Conservation (phyloP, 2,113 vertebrate species). For the Phaetusa simplex region DNA sequence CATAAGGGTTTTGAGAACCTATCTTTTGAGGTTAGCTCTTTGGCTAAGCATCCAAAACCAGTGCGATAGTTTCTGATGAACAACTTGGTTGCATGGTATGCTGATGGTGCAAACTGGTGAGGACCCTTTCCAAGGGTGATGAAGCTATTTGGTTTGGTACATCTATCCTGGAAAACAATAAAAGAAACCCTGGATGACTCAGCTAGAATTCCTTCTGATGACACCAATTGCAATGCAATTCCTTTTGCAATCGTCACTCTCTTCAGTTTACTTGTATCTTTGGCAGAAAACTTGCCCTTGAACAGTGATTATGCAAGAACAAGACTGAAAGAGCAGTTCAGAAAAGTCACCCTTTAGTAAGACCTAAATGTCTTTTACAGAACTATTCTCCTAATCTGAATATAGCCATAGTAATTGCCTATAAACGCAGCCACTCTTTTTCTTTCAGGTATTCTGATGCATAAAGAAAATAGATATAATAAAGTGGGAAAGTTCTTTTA, state of each 20-base stretch:
- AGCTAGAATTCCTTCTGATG: background rate
- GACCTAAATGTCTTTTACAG: background rate
- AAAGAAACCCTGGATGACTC: background rate
- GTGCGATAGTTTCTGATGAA: background rate
- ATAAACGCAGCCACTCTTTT: background rate
- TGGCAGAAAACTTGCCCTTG: background rate
- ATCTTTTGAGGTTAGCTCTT: background rate
- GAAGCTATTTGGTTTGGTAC: background rate
- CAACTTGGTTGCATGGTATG: background rate
- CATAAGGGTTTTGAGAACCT: background rate
- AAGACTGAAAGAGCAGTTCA: background rate
- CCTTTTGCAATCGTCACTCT: background rate
- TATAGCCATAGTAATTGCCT: background rate
- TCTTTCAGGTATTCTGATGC: background rate
- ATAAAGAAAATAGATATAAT: background rate
- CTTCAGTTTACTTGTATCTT: background rate
- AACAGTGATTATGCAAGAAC: background rate
- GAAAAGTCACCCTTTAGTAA: background rate
- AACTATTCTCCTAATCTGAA: background rate
- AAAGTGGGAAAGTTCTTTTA: background rate
- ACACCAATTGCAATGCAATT: background rate
- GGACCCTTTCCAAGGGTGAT: background rate
- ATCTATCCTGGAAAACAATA: background rate
- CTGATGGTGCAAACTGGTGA: background rate
- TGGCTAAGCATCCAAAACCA: background rate